Conservation (phyloP, 2,888 invertebrate genomes). For the Athripsodes cinereus region DNA sequence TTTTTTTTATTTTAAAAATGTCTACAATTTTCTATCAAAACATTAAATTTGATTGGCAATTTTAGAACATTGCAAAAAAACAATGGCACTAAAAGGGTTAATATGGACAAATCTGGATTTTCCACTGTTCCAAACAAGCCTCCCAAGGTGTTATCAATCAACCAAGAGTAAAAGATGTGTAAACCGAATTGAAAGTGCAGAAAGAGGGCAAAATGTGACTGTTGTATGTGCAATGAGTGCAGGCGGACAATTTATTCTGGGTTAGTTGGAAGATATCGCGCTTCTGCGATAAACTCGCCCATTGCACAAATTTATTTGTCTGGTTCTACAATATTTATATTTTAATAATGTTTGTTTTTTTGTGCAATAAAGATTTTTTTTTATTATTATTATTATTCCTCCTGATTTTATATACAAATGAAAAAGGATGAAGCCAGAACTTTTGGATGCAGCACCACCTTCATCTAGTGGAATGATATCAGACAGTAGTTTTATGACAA, state of each 20-base stretch:
- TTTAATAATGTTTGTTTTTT: too few relatives aligned
- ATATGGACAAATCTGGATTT: neutral
- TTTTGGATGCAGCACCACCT: neutral
- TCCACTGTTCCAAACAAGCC: neutral
- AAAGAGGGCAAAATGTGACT: neutral
- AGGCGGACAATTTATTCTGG: neutral
- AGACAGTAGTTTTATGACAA: neutral
- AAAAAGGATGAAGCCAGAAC: neutral
- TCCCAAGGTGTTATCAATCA: neutral
- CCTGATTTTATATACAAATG: neutral
- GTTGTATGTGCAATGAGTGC: neutral
- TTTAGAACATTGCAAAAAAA: too few relatives aligned
- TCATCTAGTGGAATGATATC: neutral
- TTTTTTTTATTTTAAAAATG: too few relatives aligned
- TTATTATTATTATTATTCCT: too few relatives aligned
- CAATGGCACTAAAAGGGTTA: neutral
- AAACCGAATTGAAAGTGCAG: neutral
- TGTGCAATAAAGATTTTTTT: too few relatives aligned
- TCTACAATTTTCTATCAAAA: too few relatives aligned
- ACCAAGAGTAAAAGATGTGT: neutral
- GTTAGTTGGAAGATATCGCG: too few relatives aligned
- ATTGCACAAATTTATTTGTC: too few relatives aligned
- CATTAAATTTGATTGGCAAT: too few relatives aligned
- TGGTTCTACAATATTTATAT: too few relatives aligned
- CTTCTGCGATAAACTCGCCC: too few relatives aligned